Percentiles rank a stretch among this genome's conserved stretches.
Evolutionary conservation across 30 jellyfish, hydroid and myxozoan genomes (phyloP).

Genomic region (Pseudorhiza aurosa): DNA sequence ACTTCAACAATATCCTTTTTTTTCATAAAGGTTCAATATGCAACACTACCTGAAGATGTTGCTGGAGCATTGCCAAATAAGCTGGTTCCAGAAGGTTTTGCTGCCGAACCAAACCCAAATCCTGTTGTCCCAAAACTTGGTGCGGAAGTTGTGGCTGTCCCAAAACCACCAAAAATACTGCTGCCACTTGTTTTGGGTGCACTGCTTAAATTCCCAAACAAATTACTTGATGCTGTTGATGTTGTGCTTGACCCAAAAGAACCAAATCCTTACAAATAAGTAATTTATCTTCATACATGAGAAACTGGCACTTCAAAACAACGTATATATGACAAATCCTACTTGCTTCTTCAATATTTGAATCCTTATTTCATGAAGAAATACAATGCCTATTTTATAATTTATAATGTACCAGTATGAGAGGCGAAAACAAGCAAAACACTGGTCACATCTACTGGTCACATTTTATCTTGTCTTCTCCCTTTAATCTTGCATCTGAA

Average conservation of each 20-base stretch:
- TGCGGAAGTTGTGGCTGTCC: constrained; percentile 49
- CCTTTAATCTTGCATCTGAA: no score
- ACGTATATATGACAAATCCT: no score
- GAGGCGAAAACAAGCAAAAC: neutral
- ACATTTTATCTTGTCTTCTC: no score
- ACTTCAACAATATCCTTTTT: neutral
- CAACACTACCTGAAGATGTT: neutral
- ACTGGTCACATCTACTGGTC: no score
- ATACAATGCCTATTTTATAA: neutral
- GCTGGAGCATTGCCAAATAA: neutral
- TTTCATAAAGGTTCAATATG: neutral
- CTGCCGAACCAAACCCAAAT: neutral
- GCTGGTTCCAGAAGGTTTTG: neutral
- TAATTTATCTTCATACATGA: no score
- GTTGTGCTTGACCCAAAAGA: constrained; percentile 1
- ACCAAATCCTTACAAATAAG: neutral
- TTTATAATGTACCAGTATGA: neutral
- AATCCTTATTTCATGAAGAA: no score
- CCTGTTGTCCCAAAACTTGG: neutral
- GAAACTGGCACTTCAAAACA: no score
- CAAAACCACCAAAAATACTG: constrained; percentile 73
- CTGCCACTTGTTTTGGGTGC: constrained; percentile 17
- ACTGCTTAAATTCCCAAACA: neutral
- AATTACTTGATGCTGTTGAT: neutral
- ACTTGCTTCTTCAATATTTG: no score